phyloP scores from a whole-genome alignment of 2,797 vertebrate species.

The Oryzias sinensis region DNA sequence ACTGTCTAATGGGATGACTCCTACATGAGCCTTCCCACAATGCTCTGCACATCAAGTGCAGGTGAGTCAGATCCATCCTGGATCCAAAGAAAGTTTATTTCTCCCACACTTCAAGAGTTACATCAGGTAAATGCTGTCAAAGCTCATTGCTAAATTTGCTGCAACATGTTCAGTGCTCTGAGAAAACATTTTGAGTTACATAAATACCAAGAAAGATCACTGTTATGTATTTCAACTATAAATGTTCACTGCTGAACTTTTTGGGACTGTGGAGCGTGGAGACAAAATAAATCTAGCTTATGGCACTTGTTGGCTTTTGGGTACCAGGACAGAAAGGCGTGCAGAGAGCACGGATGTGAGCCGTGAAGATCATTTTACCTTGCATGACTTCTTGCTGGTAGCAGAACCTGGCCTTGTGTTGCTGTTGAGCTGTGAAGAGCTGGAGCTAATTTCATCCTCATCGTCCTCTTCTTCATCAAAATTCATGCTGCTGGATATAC shows the following conservation, averaged over 20 bases:
- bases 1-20: no score
- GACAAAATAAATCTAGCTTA: no score
- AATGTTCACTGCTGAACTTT: no score
- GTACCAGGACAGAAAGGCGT: background rate
- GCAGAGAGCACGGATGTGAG: background rate
- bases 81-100: no score
- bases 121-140: background rate
- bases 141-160: background rate
- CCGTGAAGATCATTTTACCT: slow-evolving; percentile 72
- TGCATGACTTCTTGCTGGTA: slow-evolving; percentile 93
- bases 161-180: background rate
- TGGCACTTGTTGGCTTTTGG: no score
- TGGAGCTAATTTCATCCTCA: slow-evolving; percentile 95
- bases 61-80: no score
- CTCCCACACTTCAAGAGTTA: no score
- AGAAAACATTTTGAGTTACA: slow-evolving; percentile 1
- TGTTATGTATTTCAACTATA: background rate
- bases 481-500: slow-evolving; percentile 98
- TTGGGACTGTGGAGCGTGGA: no score
- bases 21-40: no score
- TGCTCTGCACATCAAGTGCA: no score
- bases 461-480: slow-evolving; percentile 97
- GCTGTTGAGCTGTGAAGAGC: slow-evolving; percentile 96
- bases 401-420: slow-evolving; percentile 95
- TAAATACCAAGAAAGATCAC: slow-evolving; percentile 1